Evolutionary conservation across 2,797 vertebrate species (phyloP).

Genomic region (Alouatta caraya): DNA sequence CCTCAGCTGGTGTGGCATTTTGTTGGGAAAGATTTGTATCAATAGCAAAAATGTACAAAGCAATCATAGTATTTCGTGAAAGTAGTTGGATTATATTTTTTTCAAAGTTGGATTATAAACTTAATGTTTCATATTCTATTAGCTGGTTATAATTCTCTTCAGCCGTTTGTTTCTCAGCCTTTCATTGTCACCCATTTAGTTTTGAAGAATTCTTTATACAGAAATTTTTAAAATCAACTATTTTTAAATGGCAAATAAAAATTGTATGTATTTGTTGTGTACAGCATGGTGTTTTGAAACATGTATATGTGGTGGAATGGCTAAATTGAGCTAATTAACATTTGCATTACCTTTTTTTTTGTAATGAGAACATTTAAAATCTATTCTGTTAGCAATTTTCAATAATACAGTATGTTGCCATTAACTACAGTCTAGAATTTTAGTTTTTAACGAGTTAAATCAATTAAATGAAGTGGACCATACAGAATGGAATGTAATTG

Average conservation of each 20-base stretch:
- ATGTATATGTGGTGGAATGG: not conserved
- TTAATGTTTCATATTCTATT: not conserved
- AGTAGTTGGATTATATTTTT: not conserved
- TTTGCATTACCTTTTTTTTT: not conserved
- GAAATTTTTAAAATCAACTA: not conserved
- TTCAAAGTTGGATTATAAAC: not conserved
- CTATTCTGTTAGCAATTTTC: not conserved
- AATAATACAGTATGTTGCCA: not conserved
- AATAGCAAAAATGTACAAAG: not conserved
- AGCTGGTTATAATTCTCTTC: not conserved
- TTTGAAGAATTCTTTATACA: not conserved
- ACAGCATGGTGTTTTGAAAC: not conserved
- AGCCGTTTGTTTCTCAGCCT: not conserved
- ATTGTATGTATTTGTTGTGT: not conserved
- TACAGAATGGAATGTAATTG: not conserved
- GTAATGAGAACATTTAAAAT: not conserved
- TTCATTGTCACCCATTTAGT: not conserved
- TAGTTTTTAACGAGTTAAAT: not conserved
- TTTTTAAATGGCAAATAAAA: not conserved
- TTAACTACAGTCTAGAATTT: not conserved
- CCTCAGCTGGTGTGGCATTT: conserved; percentile 2
- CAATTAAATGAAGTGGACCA: not conserved
- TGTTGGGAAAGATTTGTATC: conserved; percentile 45
- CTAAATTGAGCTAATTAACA: not conserved
- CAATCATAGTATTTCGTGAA: not conserved